A percentile compares a stretch with the other conserved stretches of the same genome.
Conservation (phyloP, 2,797 vertebrate species). For the Atherinosoma microstoma region DNA sequence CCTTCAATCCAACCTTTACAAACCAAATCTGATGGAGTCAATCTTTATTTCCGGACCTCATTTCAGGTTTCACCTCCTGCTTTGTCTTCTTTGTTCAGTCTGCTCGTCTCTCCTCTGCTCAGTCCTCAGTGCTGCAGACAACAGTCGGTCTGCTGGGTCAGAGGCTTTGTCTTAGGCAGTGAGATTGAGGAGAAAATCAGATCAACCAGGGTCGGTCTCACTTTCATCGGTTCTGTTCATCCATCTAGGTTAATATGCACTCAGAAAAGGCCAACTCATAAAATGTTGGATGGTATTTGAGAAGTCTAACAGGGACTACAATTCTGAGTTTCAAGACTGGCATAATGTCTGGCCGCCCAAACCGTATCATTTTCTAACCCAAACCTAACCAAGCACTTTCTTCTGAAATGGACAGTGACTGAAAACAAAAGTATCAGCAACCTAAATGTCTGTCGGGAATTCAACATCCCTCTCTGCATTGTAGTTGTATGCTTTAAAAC, state of each 20-base stretch:
- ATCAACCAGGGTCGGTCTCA: background rate
- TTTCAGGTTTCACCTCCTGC: constrained; percentile 23
- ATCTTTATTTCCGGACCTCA: constrained; percentile 34
- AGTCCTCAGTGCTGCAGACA: constrained; percentile 24
- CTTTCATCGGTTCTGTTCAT: background rate
- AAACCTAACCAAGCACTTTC: background rate
- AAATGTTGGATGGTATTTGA: background rate
- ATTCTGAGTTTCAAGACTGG: no score
- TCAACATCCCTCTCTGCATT: no score
- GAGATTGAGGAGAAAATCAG: background rate
- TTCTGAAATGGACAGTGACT: background rate
- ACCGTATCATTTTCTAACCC: no score
- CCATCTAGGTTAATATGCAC: background rate
- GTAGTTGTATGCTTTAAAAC: background rate
- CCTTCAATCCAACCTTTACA: constrained; percentile 28
- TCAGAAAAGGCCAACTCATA: background rate
- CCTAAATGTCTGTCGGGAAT: background rate
- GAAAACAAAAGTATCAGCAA: background rate
- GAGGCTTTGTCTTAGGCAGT: background rate
- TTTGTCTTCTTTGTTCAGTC: background rate
- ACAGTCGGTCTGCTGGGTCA: background rate
- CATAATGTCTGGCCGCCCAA: no score
- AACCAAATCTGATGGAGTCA: constrained; percentile 37
- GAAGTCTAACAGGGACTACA: background rate
- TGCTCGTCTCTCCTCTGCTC: constrained; percentile 13